These are phyloP conservation scores for Phortica okadai DNA, from an alignment of 2,888 invertebrate species.

Conservation along the genomic window DNA sequence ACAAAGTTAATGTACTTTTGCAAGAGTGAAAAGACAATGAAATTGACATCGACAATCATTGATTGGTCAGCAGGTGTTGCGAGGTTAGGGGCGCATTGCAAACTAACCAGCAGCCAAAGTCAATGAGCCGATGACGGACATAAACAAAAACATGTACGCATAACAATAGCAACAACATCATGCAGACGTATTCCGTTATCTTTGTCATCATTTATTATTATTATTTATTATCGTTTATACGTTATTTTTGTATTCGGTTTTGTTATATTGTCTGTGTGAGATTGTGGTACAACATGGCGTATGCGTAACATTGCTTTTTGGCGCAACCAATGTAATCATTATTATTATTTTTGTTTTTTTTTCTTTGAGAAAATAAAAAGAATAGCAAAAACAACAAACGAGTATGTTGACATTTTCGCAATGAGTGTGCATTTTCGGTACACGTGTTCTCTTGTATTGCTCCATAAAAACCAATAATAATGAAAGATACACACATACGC, in stretches of 20 bases:
- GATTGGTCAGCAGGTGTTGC: too few species aligned
- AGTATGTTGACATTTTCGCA: background rate
- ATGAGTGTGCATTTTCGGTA: too few species aligned
- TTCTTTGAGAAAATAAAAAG: too few species aligned
- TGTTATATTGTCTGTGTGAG: background rate
- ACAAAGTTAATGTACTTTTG: background rate
- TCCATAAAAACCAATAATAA: too few species aligned
- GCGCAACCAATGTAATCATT: background rate
- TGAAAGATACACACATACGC: too few species aligned
- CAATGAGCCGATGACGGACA: too few species aligned
- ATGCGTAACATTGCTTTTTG: slow-evolving; percentile 9
- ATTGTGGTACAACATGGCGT: background rate
- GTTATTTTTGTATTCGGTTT: background rate
- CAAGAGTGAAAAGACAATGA: background rate
- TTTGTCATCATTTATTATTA: slow-evolving; percentile 22
- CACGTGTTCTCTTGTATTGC: too few species aligned
- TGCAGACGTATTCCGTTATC: background rate
- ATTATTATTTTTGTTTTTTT: background rate
- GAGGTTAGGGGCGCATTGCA: too few species aligned
- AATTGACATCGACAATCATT: too few species aligned
- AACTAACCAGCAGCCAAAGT: too few species aligned
- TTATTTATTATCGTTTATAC: slow-evolving; percentile 23
- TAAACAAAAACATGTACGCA: background rate
- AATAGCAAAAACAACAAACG: background rate
- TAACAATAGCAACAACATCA: background rate